Base-by-base conservation (phyloP, 2,888 invertebrate genomes). In the Junonia oenone region DNA sequence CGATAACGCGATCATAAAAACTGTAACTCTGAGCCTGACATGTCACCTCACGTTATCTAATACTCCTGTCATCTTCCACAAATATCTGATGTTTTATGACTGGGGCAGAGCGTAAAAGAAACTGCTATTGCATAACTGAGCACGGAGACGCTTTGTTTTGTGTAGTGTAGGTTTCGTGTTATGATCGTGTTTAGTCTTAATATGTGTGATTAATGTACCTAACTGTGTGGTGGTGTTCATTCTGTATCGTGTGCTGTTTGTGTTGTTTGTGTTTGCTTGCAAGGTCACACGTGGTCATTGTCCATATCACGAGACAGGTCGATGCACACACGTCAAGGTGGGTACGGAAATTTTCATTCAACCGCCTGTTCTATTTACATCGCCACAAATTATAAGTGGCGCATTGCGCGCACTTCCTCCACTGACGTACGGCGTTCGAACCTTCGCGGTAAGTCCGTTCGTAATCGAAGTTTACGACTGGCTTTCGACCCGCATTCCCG, bases 311-410 rank as follows among this genome's bases (percentile, higher is more conserved):
- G 72, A 71, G 77, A 77, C 80, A 79, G 86, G 87, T 84, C 85
- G 88, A 81, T 84, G 86, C 85, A 85, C 88, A 86, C 66, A 57
- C 64, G 66, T 81, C 84, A 84, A 84, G 86, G 84, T 85, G 78
- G 81, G 71, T 75, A 71, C 81, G 78, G 78, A 80, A 81, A 82
- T 78, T 79, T 83, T 87, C 88, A 87, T 88, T 88, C 86, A 87
- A 81, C 70, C 74, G 77, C 73, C 75, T 72, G 81, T 81, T 85
- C 83, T 88, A 88, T 88, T 88, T 88, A 79, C 78, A 85, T 78
- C 83, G 69, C 73, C 78, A 81, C 79, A 80, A 77, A 78, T 81
- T 69, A 75, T 72, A 75, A 80, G 78, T 77, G 79, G 75, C 80
- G 78, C 78, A 76, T 75, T 71, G 74, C 78, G 77, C 79, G 75